These are phyloP conservation scores for Gopherus flavomarginatus DNA, from an alignment of 2,113 vertebrate species.

Conservation along the genomic window DNA sequence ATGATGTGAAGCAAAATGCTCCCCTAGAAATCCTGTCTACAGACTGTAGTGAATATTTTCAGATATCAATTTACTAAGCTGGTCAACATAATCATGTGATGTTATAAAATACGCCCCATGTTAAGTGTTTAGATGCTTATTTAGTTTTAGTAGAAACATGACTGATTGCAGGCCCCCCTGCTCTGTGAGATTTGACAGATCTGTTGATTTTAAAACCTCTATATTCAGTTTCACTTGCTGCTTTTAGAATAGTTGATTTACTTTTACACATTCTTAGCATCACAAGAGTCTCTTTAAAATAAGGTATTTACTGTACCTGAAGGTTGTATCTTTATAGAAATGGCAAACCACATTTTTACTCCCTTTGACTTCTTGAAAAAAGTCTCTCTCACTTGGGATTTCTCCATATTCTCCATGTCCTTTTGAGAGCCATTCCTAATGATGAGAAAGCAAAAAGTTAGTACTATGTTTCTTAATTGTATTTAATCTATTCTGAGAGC, in stretches of 20 bases:
- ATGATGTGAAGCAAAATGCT: neutral
- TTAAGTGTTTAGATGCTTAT: neutral
- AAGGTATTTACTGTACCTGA: conserved; percentile 85
- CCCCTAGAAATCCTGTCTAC: neutral
- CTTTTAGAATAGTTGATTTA: neutral
- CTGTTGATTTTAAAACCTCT: neutral
- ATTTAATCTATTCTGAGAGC: neutral
- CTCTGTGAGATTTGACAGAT: neutral
- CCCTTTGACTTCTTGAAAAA: conserved; percentile 96
- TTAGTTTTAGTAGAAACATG: neutral
- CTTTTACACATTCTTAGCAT: neutral
- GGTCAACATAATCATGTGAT: neutral
- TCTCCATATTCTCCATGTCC: conserved; percentile 96
- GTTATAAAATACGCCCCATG: neutral
- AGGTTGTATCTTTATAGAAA: conserved; percentile 94
- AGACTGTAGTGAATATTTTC: neutral
- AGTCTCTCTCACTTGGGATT: conserved; percentile 95
- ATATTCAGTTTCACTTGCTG: neutral
- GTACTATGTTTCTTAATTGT: neutral
- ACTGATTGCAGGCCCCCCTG: neutral
- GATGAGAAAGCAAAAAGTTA: conserved; percentile 58
- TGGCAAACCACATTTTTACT: conserved; percentile 97
- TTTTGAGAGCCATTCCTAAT: conserved; percentile 96
- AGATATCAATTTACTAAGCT: neutral
- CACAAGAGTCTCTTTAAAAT: neutral